Conservation (phyloP, 2,888 invertebrate genomes). For the Troilus luridus region DNA sequence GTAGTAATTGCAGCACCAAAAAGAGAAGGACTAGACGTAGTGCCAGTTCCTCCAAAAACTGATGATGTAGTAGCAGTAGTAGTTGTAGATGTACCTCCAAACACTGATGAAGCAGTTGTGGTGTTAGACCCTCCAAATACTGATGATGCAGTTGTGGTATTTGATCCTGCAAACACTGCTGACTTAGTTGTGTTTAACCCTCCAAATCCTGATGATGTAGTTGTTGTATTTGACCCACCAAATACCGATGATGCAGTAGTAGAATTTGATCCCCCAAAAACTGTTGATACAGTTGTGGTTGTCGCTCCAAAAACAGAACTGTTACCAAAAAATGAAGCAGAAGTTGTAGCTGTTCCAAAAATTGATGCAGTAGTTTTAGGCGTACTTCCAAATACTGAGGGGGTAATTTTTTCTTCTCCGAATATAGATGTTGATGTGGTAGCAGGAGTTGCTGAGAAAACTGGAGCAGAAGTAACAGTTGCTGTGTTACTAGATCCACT, state of each 20-base stretch:
- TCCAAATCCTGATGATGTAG: slow-evolving; percentile 59
- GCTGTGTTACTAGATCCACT: not conserved
- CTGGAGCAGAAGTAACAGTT: slow-evolving; percentile 3
- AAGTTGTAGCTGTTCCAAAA: slow-evolving; percentile 57
- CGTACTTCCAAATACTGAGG: slow-evolving; percentile 56
- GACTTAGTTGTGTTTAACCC: slow-evolving; percentile 48
- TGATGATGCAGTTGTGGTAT: slow-evolving; percentile 50
- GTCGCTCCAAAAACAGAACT: slow-evolving; percentile 62
- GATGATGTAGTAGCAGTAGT: slow-evolving; percentile 61
- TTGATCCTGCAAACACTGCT: slow-evolving; percentile 61
- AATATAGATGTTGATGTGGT: slow-evolving; percentile 58
- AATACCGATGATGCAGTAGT: slow-evolving; percentile 49
- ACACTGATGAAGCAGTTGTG: slow-evolving; percentile 44
- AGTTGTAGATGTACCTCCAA: slow-evolving; percentile 20
- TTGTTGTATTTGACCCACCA: slow-evolving; percentile 42
- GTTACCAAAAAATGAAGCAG: slow-evolving; percentile 57
- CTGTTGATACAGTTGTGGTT: slow-evolving; percentile 44
- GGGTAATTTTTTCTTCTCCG: slow-evolving; percentile 60
- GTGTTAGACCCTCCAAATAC: slow-evolving; percentile 54
- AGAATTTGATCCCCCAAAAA: slow-evolving; percentile 51
- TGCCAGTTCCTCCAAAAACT: slow-evolving; percentile 44
- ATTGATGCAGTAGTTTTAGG: slow-evolving; percentile 32
- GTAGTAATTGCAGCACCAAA: slow-evolving; percentile 61
- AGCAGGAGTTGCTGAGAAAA: not conserved
- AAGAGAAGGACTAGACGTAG: slow-evolving; percentile 13